Base-by-base conservation (phyloP, 2,113 vertebrate species). In the Peromyscus maniculatus region DNA sequence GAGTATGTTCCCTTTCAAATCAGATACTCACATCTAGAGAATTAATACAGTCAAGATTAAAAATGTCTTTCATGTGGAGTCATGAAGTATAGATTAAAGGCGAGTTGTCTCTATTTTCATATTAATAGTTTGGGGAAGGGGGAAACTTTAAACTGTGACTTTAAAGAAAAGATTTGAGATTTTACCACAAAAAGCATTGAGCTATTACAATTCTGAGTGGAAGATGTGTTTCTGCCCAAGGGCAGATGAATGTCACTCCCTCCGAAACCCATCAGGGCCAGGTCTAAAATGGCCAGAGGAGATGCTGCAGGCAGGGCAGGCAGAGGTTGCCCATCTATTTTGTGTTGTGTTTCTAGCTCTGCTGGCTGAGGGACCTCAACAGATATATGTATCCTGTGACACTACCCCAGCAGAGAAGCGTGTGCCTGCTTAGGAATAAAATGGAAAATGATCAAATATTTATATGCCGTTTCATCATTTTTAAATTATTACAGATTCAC, bases 31-130 rank as follows among this genome's bases (percentile, higher is more conserved):
- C 88, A 74, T 72, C 89, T 94, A 91, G 95, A 97, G 89, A 97
- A 97, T 95, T 95, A 97, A 96, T 97, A 97, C 91, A 95, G 82
- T 87, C 77, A 91, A 97, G 92, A 97, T 97, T 97, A 93, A 97
- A 97, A 97, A 91, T 87, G 55, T 2, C 91, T 97, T 98, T 98
- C 72, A 98, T 96, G 83, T 94, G 43, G 49, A 49, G 59, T 92
- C 52, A 83, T 89, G 77, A 96, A 97, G 69, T 55, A 64, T 21
- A 91, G 66, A 96, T 96, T 93, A 97, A 96, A 94, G 91, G 28
- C 71, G 39, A 79, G 36, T 86, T 87, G 89, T 78, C 80, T 92
- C 26, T 55, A 64, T 96, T 93, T 98, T 97, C 43, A 95, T 83
- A 83, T 89, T 93, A 83, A 79, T 78, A 94, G n/a, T 96, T 92